Conservation (phyloP, 2,113 vertebrate species). For the Microcebus tavaratra region DNA sequence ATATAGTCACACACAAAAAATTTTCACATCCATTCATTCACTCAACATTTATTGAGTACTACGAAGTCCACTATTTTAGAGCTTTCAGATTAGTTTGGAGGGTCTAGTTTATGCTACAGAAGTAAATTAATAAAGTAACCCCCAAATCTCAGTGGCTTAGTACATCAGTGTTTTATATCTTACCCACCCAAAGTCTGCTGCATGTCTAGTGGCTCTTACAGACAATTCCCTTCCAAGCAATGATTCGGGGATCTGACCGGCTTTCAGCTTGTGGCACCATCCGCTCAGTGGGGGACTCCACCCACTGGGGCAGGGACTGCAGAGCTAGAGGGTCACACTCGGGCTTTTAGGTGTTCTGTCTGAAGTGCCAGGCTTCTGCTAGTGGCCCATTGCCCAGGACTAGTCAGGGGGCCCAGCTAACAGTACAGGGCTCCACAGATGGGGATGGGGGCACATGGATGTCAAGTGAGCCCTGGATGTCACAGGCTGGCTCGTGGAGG, state of each 20-base stretch:
- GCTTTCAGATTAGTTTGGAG: not conserved
- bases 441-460: accelerated
- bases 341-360: no score
- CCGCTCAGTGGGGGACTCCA: not conserved
- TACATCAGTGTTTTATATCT: not conserved
- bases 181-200: not conserved
- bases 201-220: not conserved
- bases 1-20: not conserved
- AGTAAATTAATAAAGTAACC: not conserved
- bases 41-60: not conserved
- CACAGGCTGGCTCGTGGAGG: not conserved
- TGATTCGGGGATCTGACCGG: not conserved
- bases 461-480: not conserved
- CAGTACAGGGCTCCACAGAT: accelerated
- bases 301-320: not conserved
- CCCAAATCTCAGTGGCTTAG: not conserved
- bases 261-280: not conserved
- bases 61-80: not conserved
- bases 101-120: not conserved
- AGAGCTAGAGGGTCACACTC: not conserved
- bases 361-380: not conserved
- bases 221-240: not conserved
- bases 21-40: not conserved
- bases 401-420: accelerated
- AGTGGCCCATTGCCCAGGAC: not conserved